These are phyloP conservation scores for Zele albiditarsus DNA, from an alignment of 2,888 invertebrate species.

Conservation along the genomic window DNA sequence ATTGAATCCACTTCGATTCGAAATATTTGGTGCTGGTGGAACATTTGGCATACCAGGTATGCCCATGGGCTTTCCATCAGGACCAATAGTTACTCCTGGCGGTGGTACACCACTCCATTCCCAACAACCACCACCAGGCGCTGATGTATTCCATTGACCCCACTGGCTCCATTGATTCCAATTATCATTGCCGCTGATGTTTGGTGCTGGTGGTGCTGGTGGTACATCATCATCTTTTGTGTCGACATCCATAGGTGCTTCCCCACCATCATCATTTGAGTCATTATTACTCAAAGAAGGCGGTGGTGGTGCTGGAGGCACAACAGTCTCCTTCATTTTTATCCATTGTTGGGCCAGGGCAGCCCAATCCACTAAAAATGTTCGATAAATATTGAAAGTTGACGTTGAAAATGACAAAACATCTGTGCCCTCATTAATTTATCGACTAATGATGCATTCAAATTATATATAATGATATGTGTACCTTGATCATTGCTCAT, in stretches of 20 bases:
- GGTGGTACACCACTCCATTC: slow-evolving; percentile 69
- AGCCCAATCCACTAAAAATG: slow-evolving; percentile 90
- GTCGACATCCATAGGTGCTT: slow-evolving; percentile 92
- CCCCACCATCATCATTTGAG: slow-evolving; percentile 80
- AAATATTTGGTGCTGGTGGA: slow-evolving; percentile 67
- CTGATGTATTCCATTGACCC: slow-evolving; percentile 65
- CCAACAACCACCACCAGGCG: slow-evolving; percentile 65
- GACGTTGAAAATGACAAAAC: not conserved
- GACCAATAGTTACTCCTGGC: slow-evolving; percentile 64
- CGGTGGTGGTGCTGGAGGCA: slow-evolving; percentile 78
- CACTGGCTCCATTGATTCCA: slow-evolving; percentile 69
- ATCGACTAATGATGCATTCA: not conserved
- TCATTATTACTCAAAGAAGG: slow-evolving; percentile 71
- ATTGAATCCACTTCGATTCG: slow-evolving; percentile 61
- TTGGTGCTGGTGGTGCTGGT: slow-evolving; percentile 71
- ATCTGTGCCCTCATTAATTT: not conserved
- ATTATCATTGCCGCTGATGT: slow-evolving; percentile 68
- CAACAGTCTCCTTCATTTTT: slow-evolving; percentile 89
- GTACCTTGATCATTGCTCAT: slow-evolving; percentile 84
- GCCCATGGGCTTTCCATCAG: slow-evolving; percentile 67
- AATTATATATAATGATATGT: not conserved
- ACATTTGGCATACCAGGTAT: slow-evolving; percentile 61
- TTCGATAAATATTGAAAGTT: not conserved
- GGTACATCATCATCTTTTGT: slow-evolving; percentile 77
- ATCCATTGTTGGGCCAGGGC: slow-evolving; percentile 98